A percentile compares a stretch with the other conserved stretches of the same genome.
These are phyloP conservation scores for Parauchenoglanis punctatus DNA, from an alignment of 2,797 vertebrate genomes.

Conservation along the genomic window DNA sequence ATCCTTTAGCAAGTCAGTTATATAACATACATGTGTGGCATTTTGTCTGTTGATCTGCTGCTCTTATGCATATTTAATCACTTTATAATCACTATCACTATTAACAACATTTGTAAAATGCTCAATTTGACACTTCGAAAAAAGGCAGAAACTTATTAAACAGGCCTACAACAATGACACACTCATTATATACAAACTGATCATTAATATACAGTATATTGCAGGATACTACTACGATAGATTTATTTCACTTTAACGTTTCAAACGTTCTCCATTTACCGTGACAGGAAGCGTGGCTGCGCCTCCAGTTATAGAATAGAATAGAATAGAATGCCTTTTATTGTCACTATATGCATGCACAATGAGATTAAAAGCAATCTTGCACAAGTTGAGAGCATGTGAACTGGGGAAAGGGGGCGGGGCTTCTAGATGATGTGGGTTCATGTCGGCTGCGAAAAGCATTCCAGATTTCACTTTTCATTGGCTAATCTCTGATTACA, in stretches of 20 bases:
- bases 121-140: background rate
- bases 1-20: background rate
- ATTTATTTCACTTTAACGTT: background rate
- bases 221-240: no score
- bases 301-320: no score
- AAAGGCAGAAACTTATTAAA: no score
- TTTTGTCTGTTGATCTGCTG: background rate
- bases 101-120: background rate
- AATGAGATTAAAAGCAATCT: no score
- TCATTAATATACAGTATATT: background rate
- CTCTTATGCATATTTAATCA: background rate
- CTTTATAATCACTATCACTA: background rate
- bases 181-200: background rate
- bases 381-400: background rate
- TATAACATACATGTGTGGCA: background rate
- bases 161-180: no score
- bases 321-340: no score
- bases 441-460: background rate
- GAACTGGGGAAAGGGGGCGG: background rate
- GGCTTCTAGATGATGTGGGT: background rate
- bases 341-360: no score
- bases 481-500: background rate
- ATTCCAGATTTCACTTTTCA: background rate
- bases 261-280: background rate
- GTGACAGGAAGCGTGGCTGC: background rate